A percentile compares a stretch with the other conserved stretches of the same genome.
phyloP scores from a whole-genome alignment of 2,113 vertebrate genomes.

The Pampusana beccarii region DNA sequence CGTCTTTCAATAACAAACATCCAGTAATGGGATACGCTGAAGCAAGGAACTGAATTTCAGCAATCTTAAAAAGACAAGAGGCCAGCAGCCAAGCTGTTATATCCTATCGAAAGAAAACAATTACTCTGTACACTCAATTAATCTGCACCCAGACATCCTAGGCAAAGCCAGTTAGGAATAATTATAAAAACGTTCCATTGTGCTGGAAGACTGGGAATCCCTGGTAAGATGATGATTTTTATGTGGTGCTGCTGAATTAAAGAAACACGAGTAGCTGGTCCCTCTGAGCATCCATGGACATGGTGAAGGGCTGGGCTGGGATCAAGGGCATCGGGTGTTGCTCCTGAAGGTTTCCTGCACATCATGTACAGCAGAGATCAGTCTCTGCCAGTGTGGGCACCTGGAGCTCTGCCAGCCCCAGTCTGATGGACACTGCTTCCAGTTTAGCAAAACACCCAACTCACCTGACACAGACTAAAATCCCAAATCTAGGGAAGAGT shows the following conservation, averaged over 20 bases:
- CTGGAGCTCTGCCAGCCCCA: neutral
- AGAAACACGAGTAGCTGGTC: neutral
- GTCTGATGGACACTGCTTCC: rapidly evolving
- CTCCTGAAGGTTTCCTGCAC: neutral
- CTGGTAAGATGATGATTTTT: neutral
- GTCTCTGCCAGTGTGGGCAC: neutral
- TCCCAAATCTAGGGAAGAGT: neutral
- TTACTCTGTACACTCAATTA: neutral
- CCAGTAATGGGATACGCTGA: neutral
- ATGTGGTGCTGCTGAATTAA: neutral
- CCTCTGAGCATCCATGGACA: rapidly evolving
- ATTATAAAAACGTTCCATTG: neutral
- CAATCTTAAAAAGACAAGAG: neutral
- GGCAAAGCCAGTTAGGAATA: neutral
- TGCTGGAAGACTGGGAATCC: neutral
- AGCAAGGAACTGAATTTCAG: neutral
- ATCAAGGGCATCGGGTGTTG: rapidly evolving
- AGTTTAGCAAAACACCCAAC: neutral
- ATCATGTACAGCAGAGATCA: rapidly evolving
- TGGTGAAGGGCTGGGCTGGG: neutral
- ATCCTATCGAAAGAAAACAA: neutral
- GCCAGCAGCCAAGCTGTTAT: neutral
- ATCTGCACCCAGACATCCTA: neutral
- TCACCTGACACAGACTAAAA: neutral
- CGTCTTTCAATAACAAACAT: neutral